Base-by-base conservation (phyloP, 2,888 invertebrate species). In the Ischnus inquisitorius region DNA sequence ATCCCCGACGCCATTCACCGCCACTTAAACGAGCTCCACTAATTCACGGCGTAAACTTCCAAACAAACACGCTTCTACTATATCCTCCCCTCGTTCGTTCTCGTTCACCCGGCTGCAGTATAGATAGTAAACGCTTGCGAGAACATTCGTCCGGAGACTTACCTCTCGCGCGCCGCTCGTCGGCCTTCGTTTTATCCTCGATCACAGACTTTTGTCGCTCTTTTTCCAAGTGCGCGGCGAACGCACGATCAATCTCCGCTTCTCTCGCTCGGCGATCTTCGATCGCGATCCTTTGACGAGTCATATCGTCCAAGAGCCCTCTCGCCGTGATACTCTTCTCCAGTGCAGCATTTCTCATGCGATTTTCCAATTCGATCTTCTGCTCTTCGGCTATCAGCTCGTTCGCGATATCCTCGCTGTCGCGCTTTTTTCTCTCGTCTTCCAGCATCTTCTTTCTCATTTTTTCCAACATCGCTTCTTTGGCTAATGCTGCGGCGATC, bases 221-320 rank as follows among this genome's bases (percentile, higher is more conserved):
- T 14, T 87, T 82, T 4, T 72, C 79, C 41, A 89, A 77, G 60
- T 89, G 79, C 75, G 80, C 86, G 1, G 82, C 71, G 19, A 90
- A 88, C 1, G 85, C 87, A 0, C 82, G 84, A 67, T 90, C 90
- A 46, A 75, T 82, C 43, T 85, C 87, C 3, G 76, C 67, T 54
- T 88, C 87, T 48, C 79, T 86, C 6, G 85, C 85, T 75, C 84
- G 89, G 12, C 46, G 86, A 48, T 88, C 87, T 14, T 78, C 85
- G 4, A 65, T 46, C 16, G 43, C 71, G 60, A 74, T 76, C 10
- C 60, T 87, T 12, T 83, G 69, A 10, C 82, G 85, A 64, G 48
- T 84, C 87, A 88, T 87, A 2, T 88, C 87, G 34, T 84, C 81
- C 28, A 85, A 41, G 12, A 85, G 68, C 51, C 86, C 86, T 51